Evolutionary conservation across 2,797 vertebrate genomes (phyloP), one percentile per base, ranked within the genome.

Genomic region (Sebastes iracundus): DNA sequence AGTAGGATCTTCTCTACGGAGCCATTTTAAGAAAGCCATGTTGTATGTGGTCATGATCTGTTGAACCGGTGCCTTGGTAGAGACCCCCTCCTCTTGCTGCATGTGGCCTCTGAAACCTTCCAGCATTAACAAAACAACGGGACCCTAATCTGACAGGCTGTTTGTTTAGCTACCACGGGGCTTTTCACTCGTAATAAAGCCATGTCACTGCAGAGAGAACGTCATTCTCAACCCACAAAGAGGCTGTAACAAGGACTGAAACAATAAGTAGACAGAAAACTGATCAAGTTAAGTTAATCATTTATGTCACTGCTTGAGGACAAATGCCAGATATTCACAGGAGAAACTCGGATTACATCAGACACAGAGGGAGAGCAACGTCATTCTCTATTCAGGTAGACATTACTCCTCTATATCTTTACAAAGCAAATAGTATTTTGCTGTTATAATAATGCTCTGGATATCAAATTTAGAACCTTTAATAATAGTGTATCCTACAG

Each of bases 181-280:
- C 80, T 74, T 85, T 89, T 87, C 67, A 80, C 72, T 66, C 70
- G 38, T 56, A 82, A 87, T 86, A 80, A 78, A 90, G 74, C 62
- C 12, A 49, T 25, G 42, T 70, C 71, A 73, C 25, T 59, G 71
- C 23, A 70, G 59, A 74, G 35, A 66, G 20, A 83, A 72, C 76
- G 7, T 12, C 20, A 64, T 72, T 16, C 52, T 38, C 6, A 63
- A 13, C 3, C 32, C 11, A 80, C 8, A 33, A 52, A 75, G n/a
- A 6, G 28, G 28, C 55, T 35, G 27, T 6, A 74, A 33, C 65
- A 6, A 12, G n/a, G 14, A 27, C 38, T 42, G 12, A 32, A 72
- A 56, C 56, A 27, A 78, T 22, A 13, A 46, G n/a, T 22, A 46
- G n/a, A 28, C 20, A 53, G 23, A 20, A 55, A 63, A 35, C 2